Base-by-base conservation (phyloP, 2,797 vertebrate species). In the Geotrypetes seraphini region DNA sequence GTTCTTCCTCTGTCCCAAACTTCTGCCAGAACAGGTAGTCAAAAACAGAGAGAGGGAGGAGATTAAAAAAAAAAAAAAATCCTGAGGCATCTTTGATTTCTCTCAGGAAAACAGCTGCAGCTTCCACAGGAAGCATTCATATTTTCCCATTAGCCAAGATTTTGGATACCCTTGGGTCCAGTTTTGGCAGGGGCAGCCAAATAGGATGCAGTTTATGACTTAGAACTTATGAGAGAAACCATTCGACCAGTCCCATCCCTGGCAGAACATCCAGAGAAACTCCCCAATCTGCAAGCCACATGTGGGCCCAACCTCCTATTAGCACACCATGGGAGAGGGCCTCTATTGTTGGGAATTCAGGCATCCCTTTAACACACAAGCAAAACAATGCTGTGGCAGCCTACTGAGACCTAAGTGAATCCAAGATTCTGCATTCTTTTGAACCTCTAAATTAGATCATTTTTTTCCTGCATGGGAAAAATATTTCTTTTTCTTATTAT, bases 121-220 rank as follows among this genome's bases (percentile, higher is more conserved):
- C 69, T 81, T 87, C 79, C 77, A 75, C 71, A 87, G 83, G 84
- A 89, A 88, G 69, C 63, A 50, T 33, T 66, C 58, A 66, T 84
- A 85, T 82, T 85, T 88, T 83, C 80, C 84, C 84, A 81, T 87
- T 84, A 80, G 66, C 74, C 58, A 69, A 67, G 48, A 44, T 57
- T 74, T 57, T 64, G 78, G 69, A 88, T 83, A 73, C 88, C 78
- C 80, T 71, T 57, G 78, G 71, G 76, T 63, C 72, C 65, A 65
- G 58, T 82, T 76, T 87, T 94, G 88, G 88, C 83, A 61, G 35
- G 41, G 36, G 47, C 66, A 72, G 69, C 60, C 47, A 79, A 74
- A 73, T 76, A 84, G 88, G 86, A 92, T 88, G 70, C 78, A 86
- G 79, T 92, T 96, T 90, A 91, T 89, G 85, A 77, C 77, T 84